These are phyloP conservation scores for Sarcophaga bullata DNA, from an alignment of 1,140 invertebrate species.

Conservation along the genomic window DNA sequence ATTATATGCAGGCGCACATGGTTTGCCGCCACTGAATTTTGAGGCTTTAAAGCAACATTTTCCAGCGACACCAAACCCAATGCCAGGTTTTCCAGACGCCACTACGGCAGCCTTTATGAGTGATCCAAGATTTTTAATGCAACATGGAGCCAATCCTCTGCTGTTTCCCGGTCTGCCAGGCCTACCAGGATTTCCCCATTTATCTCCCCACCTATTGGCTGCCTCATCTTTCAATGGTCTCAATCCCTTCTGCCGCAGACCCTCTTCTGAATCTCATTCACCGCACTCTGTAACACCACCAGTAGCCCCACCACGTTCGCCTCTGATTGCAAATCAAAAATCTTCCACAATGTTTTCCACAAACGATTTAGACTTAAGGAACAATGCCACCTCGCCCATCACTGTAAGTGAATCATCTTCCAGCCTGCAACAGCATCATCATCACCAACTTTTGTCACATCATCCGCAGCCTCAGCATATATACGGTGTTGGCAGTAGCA, in stretches of 20 bases:
- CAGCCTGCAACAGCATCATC: background rate
- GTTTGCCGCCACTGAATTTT: conserved; percentile 67
- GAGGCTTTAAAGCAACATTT: conserved; percentile 69
- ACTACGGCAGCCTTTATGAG: conserved; percentile 62
- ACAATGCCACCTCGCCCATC: conserved; percentile 5
- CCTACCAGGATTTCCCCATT: conserved; percentile 63
- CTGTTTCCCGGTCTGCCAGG: conserved; percentile 68
- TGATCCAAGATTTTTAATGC: conserved; percentile 59
- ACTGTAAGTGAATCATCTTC: background rate
- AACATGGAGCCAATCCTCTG: conserved; percentile 67
- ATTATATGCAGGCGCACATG: conserved; percentile 78
- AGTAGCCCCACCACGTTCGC: conserved; percentile 52
- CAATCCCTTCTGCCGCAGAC: conserved; percentile 54
- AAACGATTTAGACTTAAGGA: conserved; percentile 20
- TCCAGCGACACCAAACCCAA: conserved; percentile 43
- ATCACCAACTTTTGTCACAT: background rate
- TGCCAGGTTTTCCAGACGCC: conserved; percentile 51
- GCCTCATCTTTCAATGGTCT: conserved; percentile 56
- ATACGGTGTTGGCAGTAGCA: background rate
- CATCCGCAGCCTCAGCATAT: background rate
- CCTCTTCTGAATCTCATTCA: conserved; percentile 63
- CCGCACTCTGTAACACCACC: conserved; percentile 65
- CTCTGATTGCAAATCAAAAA: conserved; percentile 34
- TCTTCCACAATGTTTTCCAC: conserved; percentile 27
- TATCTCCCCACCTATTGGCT: conserved; percentile 57